A percentile compares a stretch with the other conserved stretches of the same genome.
These are phyloP conservation scores for Limonius californicus DNA, from an alignment of 1,140 invertebrate genomes.

Conservation along the genomic window DNA sequence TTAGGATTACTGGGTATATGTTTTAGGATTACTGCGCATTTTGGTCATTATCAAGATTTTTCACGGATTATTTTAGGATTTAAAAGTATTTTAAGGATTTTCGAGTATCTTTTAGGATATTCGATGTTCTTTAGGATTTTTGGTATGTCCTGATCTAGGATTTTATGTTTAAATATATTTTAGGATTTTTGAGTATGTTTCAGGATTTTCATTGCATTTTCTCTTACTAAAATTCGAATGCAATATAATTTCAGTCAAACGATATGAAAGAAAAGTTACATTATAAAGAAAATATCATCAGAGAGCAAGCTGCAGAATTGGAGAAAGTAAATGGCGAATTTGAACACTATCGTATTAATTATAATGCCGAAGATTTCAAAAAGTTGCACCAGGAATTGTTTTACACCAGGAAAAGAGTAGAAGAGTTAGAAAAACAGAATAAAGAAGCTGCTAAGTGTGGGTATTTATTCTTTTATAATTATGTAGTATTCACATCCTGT, in stretches of 20 bases:
- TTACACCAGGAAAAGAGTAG: slow-evolving; percentile 20
- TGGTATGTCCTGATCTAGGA: no score
- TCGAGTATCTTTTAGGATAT: no score
- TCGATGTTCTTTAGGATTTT: no score
- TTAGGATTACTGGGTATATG: no score
- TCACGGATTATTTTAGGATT: no score
- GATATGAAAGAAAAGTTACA: slow-evolving; percentile 21
- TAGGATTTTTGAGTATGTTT: neutral
- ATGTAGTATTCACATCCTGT: neutral
- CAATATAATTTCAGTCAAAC: slow-evolving; percentile 15
- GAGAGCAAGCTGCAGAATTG: slow-evolving; percentile 18
- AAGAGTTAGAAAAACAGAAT: slow-evolving; percentile 30
- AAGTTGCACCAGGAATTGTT: slow-evolving; percentile 22
- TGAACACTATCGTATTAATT: slow-evolving; percentile 26
- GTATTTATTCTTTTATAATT: slow-evolving; percentile 10
- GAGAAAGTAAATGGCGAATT: slow-evolving; percentile 26
- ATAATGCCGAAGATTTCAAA: slow-evolving; percentile 26
- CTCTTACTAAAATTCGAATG: neutral
- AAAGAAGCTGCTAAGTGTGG: slow-evolving; percentile 34
- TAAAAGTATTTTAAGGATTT: no score
- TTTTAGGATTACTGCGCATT: no score
- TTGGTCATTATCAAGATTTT: no score
- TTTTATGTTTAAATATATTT: neutral
- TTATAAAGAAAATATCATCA: slow-evolving; percentile 25
- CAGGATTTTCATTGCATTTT: no score